Evolutionary conservation across 2,113 vertebrate genomes (phyloP).

Genomic region (Mellivora capensis): DNA sequence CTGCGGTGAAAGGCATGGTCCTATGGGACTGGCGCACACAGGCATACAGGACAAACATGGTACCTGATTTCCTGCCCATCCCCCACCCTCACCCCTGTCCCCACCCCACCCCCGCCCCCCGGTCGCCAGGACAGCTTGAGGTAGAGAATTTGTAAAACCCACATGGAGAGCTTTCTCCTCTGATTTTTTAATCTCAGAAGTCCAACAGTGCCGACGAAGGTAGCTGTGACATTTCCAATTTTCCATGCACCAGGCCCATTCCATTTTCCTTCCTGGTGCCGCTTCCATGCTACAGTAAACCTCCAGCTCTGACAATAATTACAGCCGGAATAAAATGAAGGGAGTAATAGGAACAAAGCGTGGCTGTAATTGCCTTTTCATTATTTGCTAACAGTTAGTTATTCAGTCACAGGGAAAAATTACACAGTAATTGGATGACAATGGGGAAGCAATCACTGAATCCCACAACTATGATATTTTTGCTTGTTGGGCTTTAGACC

Average conservation of each 20-base stretch:
- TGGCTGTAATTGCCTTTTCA: slow-evolving; percentile 99
- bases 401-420: slow-evolving; percentile 99
- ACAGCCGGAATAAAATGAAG: slow-evolving; percentile 96
- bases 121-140: slow-evolving; percentile 85
- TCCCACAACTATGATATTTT: slow-evolving; percentile 94
- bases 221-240: slow-evolving; percentile 99
- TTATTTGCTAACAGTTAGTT: slow-evolving; percentile 99
- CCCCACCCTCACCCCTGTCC: slow-evolving; percentile 44
- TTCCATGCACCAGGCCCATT: slow-evolving; percentile 97
- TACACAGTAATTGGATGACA: slow-evolving; percentile 99
- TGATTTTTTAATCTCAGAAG: slow-evolving; percentile 85
- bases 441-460: slow-evolving; percentile 93
- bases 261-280: slow-evolving; percentile 97
- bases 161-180: slow-evolving; percentile 81
- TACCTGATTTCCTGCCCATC: slow-evolving; percentile 61
- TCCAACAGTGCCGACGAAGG: slow-evolving; percentile 93
- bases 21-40: slow-evolving; percentile 81
- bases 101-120: slow-evolving; percentile 77
- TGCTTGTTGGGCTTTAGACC: slow-evolving; percentile 88
- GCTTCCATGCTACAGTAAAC: slow-evolving; percentile 99
- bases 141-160: slow-evolving; percentile 88
- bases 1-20: slow-evolving; percentile 82
- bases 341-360: slow-evolving; percentile 98
- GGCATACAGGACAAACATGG: slow-evolving; percentile 80
- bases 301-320: slow-evolving; percentile 99